These are phyloP conservation scores for Oncorhynchus keta DNA, from an alignment of 2,113 vertebrate species.

Conservation along the genomic window DNA sequence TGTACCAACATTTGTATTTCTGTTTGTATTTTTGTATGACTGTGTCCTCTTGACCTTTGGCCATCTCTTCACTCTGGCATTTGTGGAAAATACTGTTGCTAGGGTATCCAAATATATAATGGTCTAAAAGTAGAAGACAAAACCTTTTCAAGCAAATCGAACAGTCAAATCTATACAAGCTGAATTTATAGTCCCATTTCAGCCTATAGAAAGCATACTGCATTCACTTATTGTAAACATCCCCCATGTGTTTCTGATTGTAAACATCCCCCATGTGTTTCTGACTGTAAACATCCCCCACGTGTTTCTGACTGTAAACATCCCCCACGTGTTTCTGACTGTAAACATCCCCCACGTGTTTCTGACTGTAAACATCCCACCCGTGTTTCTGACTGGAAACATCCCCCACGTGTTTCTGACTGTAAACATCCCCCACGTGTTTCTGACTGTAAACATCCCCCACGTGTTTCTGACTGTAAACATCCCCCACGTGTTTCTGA, in stretches of 20 bases:
- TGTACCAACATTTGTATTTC: constrained; percentile 41
- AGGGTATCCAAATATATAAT: not conserved
- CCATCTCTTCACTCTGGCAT: constrained; percentile 31
- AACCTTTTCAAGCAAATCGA: not conserved
- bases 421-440: too few species aligned
- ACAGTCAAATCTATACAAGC: not conserved
- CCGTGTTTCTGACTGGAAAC: not conserved
- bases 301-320: not conserved
- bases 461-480: not conserved
- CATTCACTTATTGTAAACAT: not conserved
- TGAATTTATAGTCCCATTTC: not conserved
- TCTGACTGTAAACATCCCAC: too few species aligned
- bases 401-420: too few species aligned
- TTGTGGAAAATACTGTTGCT: not conserved
- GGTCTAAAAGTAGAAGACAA: constrained; percentile 1
- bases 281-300: too few species aligned
- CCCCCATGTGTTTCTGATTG: not conserved
- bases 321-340: not conserved
- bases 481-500: not conserved
- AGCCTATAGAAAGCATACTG: not conserved
- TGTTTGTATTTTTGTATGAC: constrained; percentile 30
- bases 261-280: not conserved
- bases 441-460: not conserved
- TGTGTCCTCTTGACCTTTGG: constrained; percentile 41
- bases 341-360: not conserved